These are phyloP conservation scores for Apis cerana DNA, from an alignment of 1,140 invertebrate species.

Conservation along the genomic window DNA sequence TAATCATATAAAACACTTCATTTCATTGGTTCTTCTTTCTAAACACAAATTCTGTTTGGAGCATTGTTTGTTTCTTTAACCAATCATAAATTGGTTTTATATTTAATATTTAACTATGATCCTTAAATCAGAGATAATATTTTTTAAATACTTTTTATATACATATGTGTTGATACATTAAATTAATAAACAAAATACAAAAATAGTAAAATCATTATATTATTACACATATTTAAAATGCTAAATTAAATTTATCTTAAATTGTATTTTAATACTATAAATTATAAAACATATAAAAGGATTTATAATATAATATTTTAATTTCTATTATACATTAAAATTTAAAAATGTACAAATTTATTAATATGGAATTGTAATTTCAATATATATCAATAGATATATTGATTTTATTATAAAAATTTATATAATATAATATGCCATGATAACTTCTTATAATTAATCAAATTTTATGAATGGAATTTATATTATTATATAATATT, in stretches of 20 bases:
- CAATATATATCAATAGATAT: not conserved
- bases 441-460: no score
- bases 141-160: slow-evolving; percentile 6
- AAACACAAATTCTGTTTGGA: slow-evolving; percentile 31
- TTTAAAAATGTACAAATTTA: not conserved
- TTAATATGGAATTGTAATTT: not conserved
- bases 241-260: not conserved
- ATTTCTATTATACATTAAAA: not conserved
- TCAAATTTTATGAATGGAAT: not conserved
- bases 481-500: not conserved
- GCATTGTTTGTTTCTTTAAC: slow-evolving; percentile 9
- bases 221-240: not conserved
- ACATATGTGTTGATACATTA: not conserved
- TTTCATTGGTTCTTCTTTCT: slow-evolving; percentile 42
- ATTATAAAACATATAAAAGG: not conserved
- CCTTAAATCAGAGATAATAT: slow-evolving; percentile 18
- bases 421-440: not conserved
- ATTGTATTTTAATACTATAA: not conserved
- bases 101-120: slow-evolving; percentile 1
- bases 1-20: slow-evolving; percentile 29
- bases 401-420: not conserved
- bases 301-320: not conserved
- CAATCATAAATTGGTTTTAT: slow-evolving; percentile 34
- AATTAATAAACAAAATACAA: not conserved
- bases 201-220: not conserved